Base-by-base conservation (phyloP, 2,797 vertebrate genomes). In the Thaleichthys pacificus region DNA sequence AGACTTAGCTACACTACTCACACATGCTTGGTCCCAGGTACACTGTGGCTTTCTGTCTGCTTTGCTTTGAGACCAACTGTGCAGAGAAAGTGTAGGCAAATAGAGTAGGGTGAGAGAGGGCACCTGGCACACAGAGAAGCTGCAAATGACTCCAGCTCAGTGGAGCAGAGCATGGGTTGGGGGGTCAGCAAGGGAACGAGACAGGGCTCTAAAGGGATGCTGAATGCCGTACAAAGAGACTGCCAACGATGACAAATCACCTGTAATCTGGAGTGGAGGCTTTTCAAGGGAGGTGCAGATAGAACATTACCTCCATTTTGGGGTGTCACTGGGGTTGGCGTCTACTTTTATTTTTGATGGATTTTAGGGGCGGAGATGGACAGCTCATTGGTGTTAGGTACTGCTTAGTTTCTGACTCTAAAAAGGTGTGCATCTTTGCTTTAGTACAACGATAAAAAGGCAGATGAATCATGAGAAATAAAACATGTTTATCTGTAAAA, bases 221-320 rank as follows among this genome's bases (percentile, higher is more conserved):
- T 82, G 86, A 89, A 77, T 82, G 81, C 84, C 80, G 89, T 88
- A 87, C 84, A 88, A 90, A 91, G 84, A 74, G 87, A 87, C 89
- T 91, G 89, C 77, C 89, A 84, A 74, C 80, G 62, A 87, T 91
- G 90, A 91, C 88, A 86, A 90, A 92, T 93, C 84, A 88, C 88
- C 89, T 87, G 82, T 87, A 89, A 91, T 89, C 75, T 83, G 85
- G 83, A 86, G 80, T 60, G 26, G 75, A 66, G 75, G 56, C 3
- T 80, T 79, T 82, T 71, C 70, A 35, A 69, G 77, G 65, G 78
- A 80, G 67, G 70, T 71, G 73, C 80, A 77, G 80, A 71, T 76
- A 80, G 72, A 80, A 84, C 77, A 84, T 84, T 80, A 77, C 78
- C 76, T 80, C 75, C 76, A 77, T 82, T 77, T 80, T 73, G 70